These are phyloP conservation scores for Arctocebus calabarensis DNA, from an alignment of 2,797 vertebrate species.

Conservation along the genomic window DNA sequence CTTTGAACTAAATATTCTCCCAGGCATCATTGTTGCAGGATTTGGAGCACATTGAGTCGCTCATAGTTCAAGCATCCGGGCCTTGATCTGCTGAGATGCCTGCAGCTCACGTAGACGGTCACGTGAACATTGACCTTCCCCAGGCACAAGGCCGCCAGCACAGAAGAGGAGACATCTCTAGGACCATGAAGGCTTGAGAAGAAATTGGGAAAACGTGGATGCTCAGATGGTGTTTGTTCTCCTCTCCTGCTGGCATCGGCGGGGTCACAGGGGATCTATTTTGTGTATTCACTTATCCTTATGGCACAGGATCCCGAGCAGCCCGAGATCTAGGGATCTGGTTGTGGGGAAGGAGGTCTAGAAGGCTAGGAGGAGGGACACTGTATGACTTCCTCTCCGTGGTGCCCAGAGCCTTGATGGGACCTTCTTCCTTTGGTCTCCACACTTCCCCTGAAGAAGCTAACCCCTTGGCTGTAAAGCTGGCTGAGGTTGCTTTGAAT, in stretches of 20 bases:
- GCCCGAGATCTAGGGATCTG: not conserved
- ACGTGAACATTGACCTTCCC: not conserved
- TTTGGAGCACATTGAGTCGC: not conserved
- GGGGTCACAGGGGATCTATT: not conserved
- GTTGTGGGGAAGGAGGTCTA: not conserved
- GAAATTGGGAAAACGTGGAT: not conserved
- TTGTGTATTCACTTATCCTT: not conserved
- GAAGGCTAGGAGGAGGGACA: not conserved
- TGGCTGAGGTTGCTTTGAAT: not conserved
- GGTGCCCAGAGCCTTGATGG: not conserved
- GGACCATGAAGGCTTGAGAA: not conserved
- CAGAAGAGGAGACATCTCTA: not conserved
- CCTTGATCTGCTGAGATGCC: not conserved
- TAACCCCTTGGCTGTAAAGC: not conserved
- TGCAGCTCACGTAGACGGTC: not conserved
- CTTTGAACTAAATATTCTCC: conserved; percentile 21
- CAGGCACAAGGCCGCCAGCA: not conserved
- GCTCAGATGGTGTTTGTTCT: not conserved
- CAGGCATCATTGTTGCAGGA: not conserved
- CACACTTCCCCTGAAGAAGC: not conserved
- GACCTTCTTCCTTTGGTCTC: not conserved
- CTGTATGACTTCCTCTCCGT: not conserved
- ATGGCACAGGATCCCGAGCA: not conserved
- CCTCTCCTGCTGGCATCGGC: not conserved
- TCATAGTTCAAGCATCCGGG: not conserved